A percentile compares a stretch with the other conserved stretches of the same genome.
Evolutionary conservation across 2,888 invertebrate species (phyloP).

Genomic region (Dryococelus australis): DNA sequence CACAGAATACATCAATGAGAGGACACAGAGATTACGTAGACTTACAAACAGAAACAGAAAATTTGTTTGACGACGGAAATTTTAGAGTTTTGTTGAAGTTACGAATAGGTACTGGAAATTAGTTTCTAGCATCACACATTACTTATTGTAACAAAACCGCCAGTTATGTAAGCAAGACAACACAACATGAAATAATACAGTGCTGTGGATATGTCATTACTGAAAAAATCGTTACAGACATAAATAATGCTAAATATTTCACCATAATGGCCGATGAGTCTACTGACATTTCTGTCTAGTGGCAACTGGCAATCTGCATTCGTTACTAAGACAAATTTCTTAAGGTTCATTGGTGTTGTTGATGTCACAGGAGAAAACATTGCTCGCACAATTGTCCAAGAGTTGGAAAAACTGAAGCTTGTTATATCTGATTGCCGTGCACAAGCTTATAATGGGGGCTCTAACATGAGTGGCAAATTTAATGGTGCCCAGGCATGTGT

Average conservation of each 20-base stretch:
- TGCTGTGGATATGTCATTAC: not conserved
- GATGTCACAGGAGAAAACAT: constrained; percentile 20
- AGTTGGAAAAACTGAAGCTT: constrained; percentile 10
- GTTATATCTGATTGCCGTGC: not conserved
- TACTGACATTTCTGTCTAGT: not conserved
- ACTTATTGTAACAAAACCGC: not conserved
- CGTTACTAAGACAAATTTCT: not conserved
- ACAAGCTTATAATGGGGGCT: not conserved
- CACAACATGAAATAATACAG: not conserved
- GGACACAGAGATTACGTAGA: not conserved
- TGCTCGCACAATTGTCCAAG: not conserved
- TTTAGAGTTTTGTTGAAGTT: not conserved
- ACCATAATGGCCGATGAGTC: constrained; percentile 12
- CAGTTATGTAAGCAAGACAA: not conserved
- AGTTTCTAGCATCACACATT: not conserved
- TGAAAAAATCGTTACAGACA: not conserved
- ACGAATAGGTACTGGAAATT: not conserved
- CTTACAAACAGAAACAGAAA: not conserved
- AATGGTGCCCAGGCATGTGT: not conserved
- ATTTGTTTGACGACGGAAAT: not conserved
- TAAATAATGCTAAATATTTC: constrained; percentile 17
- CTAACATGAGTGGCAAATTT: constrained; percentile 22
- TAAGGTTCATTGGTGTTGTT: not conserved
- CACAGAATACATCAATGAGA: not conserved
- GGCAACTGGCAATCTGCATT: constrained; percentile 17